Percentiles rank a stretch among this genome's conserved stretches.
phyloP scores from a whole-genome alignment of 2,113 vertebrate genomes.

The Apodemus sylvaticus region DNA sequence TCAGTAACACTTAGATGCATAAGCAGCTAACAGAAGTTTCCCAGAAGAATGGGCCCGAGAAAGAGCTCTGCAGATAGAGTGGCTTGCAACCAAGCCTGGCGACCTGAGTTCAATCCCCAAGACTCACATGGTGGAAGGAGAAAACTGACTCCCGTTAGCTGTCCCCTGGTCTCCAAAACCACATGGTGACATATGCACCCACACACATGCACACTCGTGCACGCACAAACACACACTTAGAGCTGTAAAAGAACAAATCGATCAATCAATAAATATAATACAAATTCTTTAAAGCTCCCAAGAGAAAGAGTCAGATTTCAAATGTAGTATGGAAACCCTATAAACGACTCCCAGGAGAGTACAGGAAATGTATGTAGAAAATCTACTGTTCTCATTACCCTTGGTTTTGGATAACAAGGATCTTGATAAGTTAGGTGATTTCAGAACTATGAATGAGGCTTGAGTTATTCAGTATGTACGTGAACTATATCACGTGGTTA shows the following conservation, averaged over 20 bases:
- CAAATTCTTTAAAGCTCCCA: neutral
- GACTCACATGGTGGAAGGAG: neutral
- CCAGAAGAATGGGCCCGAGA: neutral
- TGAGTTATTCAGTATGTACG: neutral
- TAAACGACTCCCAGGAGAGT: neutral
- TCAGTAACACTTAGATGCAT: conserved; percentile 9
- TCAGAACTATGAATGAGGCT: neutral
- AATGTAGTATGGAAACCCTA: neutral
- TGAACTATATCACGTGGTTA: conserved; percentile 30
- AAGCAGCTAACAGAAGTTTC: neutral
- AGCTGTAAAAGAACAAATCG: neutral
- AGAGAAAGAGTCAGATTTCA: neutral
- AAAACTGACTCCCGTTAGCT: neutral
- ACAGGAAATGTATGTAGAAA: conserved; percentile 16
- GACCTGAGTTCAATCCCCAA: neutral
- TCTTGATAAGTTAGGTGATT: conserved; percentile 4
- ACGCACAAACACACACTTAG: neutral
- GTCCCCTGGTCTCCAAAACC: neutral
- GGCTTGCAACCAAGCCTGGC: neutral
- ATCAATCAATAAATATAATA: no score
- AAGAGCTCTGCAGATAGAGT: no score
- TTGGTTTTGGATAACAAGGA: neutral
- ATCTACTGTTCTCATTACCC: neutral
- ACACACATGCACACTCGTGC: neutral
- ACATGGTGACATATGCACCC: neutral